A percentile compares a stretch with the other conserved stretches of the same genome.
Conservation (phyloP, 2,888 invertebrate genomes). For the Eremobia ochroleuca region DNA sequence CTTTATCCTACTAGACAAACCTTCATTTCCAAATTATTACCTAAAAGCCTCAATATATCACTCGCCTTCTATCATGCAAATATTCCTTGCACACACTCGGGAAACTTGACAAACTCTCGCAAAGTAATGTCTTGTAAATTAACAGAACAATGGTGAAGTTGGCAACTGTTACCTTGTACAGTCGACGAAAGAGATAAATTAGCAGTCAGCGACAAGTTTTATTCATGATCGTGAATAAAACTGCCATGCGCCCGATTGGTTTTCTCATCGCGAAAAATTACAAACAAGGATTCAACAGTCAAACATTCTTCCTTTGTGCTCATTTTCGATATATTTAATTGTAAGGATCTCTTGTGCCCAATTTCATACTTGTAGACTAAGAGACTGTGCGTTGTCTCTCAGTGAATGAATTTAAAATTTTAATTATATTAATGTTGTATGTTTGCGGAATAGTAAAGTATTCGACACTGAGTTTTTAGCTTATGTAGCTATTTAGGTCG, state of each 20-base stretch:
- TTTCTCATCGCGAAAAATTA: too few relatives aligned
- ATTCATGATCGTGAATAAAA: too few relatives aligned
- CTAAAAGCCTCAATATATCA: constrained; percentile 26
- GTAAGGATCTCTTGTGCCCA: too few relatives aligned
- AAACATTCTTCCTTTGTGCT: too few relatives aligned
- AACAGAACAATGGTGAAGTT: constrained; percentile 46
- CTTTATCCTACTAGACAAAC: background rate
- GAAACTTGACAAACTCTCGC: constrained; percentile 47
- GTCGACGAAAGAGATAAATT: background rate
- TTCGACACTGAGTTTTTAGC: background rate
- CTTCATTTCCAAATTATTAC: background rate
- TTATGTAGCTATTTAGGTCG: background rate
- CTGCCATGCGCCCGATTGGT: too few relatives aligned
- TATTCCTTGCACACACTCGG: constrained; percentile 38
- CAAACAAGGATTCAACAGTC: too few relatives aligned
- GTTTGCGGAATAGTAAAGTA: background rate
- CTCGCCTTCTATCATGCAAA: constrained; percentile 48
- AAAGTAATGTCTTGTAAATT: constrained; percentile 53
- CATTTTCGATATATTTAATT: too few relatives aligned
- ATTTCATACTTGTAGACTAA: too few relatives aligned
- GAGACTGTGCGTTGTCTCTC: too few relatives aligned
- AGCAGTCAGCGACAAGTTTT: background rate
- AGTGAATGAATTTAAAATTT: too few relatives aligned
- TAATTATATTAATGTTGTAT: too few relatives aligned
- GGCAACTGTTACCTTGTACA: constrained; percentile 41